Evolutionary conservation across 2,888 invertebrate species (phyloP), one percentile per base, ranked within the genome.

Genomic region (Orthosia cruda): DNA sequence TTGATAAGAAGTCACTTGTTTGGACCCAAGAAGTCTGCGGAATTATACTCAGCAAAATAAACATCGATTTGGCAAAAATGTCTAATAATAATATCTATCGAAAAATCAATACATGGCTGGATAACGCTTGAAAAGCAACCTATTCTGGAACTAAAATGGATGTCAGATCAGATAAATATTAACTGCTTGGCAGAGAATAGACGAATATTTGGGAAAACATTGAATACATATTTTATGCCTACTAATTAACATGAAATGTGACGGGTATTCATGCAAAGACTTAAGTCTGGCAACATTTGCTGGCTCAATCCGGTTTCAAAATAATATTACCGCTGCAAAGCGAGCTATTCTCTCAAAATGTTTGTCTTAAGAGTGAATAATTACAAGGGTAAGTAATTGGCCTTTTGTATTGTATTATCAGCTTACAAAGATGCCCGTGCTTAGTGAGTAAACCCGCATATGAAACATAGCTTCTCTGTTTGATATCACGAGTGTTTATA

Each of bases 361-460:
- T 83, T 85, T 72, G 71, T 83, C 75, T 83, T 72, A 71, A 70
- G 77, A 72, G 80, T 85, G 83, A 85, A 77, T 85, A 83, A 81
- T 85, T 85, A 77, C 74, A 81, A 67, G 81, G 74, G 73, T 81
- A 83, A 76, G 77, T 85, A 83, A 85, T 85, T 85, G 71, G 71
- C 80, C 77, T 81, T 83, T 81, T 84, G 78, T 86, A 71, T 78
- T 76, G 62, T 83, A 77, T 78, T 71, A 82, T 80, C 70, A 75
- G 81, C 67, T 71, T 68, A 78, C 81, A 80, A 80, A 80, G 74
- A 74, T 85, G 74, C 12, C 59, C 73, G 62, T 74, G 50, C 77
- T 84, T 61, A 72, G 61, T 66, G 57, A 69, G 65, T 71, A 80
- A 83, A 20, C 72, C 85, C 72, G 69, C 84, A 78, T 84, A 84